Evolutionary conservation across 2,113 vertebrate species (phyloP), one percentile per base, ranked within the genome.

Genomic region (Prunella fulvescens): DNA sequence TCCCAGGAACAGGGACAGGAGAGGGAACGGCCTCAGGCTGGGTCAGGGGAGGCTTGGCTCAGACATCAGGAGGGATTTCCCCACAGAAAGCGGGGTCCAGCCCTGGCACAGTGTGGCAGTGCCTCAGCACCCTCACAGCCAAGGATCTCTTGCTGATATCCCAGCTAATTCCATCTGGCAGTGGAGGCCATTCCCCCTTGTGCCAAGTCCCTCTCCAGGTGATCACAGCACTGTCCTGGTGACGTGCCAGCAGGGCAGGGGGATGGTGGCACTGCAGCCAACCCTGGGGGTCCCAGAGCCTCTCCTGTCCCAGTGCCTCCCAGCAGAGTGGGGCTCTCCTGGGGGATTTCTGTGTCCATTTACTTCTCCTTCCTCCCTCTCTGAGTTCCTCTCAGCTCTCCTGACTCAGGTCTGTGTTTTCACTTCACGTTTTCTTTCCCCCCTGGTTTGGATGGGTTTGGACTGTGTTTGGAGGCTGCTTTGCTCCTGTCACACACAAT

Each of bases 101-200:
- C 11, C 24, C 58, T 64, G 58, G 69, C 69, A 12, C 42, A 8
- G 42, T 2, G 20, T 58, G 37, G 44, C 72, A 51, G 45, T 19
- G 45, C 83, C 72, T 45, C 72, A 33, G 45, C 54, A 7, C 33
- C 42, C 28, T 69, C 72, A 3, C n/a, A 39, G 37, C 47, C 47
- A 1, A 1, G 28, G 12, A 14, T 54, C 29, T 4, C 24, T 17
- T 29, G 56, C 40, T 0, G 0, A 2, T 29, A 7, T 14, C 84
- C 56, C 56, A 19, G 18, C 12, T 3, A 1, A 15, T 12, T 19
- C 45, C 64, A 7, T 1, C 12, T 10, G 54, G 61, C 71, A 20
- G 10, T 4, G 16, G 67, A 1, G 10, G 10, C 42, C 1, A 0
- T 14, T 42, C 31, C 37, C 28, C 33, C 11, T 3, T 13, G 28